Percentiles rank a stretch among this genome's conserved stretches.
These are phyloP conservation scores for Steinernema khuongi DNA, from an alignment of 1,140 invertebrate genomes.

Conservation along the genomic window DNA sequence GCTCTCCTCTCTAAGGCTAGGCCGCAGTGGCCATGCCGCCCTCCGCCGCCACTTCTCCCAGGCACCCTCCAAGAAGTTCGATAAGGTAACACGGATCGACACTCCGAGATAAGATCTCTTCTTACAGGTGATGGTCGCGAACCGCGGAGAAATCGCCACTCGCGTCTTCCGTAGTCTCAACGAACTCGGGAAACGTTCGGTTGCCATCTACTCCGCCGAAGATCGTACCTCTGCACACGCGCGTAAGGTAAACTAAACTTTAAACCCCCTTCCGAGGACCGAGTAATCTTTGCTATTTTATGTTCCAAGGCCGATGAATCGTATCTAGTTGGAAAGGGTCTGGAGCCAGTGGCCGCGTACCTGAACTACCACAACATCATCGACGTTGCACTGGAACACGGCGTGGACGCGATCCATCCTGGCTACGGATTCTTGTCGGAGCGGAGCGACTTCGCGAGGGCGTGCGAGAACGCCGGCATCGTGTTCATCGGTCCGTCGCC, in stretches of 20 bases:
- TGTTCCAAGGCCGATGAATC: conserved; percentile 77
- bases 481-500: conserved; percentile 90
- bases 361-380: conserved; percentile 94
- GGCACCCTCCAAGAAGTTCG: background rate
- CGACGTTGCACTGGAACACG: conserved; percentile 73
- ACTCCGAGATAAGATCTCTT: background rate
- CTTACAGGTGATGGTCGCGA: conserved; percentile 59
- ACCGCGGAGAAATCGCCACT: conserved; percentile 82
- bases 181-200: conserved; percentile 90
- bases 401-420: conserved; percentile 94
- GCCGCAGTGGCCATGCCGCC: background rate
- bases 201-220: conserved; percentile 87
- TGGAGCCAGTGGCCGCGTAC: conserved; percentile 83
- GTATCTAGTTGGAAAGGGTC: conserved; percentile 87
- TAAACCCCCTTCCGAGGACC: background rate
- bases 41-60: background rate
- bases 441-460: conserved; percentile 89
- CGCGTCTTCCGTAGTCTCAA: conserved; percentile 93
- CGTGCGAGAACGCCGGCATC: conserved; percentile 82
- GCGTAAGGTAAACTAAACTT: background rate
- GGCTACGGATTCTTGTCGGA: conserved; percentile 89
- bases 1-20: background rate
- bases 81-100: background rate
- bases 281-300: background rate
- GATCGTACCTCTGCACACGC: conserved; percentile 14